A percentile compares a stretch with the other conserved stretches of the same genome.
Conservation (phyloP, 2,113 vertebrate species). For the Rhabdornis inornatus region DNA sequence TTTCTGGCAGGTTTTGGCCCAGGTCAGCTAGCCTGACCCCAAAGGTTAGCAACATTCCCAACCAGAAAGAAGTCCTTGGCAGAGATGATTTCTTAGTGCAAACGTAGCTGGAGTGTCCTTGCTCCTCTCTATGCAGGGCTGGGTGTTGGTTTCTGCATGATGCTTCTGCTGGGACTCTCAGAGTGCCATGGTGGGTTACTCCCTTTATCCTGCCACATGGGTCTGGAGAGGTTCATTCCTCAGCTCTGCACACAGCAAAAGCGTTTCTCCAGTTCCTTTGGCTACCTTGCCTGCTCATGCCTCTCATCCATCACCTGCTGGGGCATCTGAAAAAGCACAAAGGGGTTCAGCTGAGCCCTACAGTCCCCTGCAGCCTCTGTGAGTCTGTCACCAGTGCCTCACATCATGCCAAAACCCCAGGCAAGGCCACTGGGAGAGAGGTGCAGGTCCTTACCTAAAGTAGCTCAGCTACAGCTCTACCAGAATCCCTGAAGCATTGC, state of each 20-base stretch:
- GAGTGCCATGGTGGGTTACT: too few species aligned
- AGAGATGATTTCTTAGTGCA: neutral
- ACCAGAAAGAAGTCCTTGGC: neutral
- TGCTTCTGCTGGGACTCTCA: neutral
- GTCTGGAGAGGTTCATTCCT: neutral
- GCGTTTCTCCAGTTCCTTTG: neutral
- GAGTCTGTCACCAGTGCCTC: neutral
- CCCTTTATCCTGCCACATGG: neutral
- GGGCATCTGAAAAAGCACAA: neutral
- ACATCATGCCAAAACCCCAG: accelerated
- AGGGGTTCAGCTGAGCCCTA: neutral
- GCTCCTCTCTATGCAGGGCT: neutral
- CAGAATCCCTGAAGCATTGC: neutral
- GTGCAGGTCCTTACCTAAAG: neutral
- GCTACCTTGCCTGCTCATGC: too few species aligned
- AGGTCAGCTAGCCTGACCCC: neutral
- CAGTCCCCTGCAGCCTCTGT: neutral
- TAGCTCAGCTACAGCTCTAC: accelerated
- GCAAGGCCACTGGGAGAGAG: neutral
- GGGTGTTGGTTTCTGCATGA: neutral
- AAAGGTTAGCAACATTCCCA: neutral
- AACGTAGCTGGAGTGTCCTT: neutral
- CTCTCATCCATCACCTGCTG: neutral
- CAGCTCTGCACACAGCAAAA: neutral
- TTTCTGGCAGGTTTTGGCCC: neutral